phyloP scores from a whole-genome alignment of 2,888 invertebrate genomes.

The Pheosia tremula region DNA sequence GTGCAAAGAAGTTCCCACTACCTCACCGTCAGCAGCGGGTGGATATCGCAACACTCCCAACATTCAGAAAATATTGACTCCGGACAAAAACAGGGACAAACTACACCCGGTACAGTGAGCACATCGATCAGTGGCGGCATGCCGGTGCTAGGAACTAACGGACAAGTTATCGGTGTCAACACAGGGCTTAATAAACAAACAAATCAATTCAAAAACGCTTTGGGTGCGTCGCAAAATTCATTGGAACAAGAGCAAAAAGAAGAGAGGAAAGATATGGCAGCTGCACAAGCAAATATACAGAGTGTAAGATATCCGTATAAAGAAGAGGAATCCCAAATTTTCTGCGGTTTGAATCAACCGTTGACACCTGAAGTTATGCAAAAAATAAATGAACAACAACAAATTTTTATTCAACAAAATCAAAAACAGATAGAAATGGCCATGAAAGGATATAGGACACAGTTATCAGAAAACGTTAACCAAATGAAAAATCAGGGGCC shows the following conservation, averaged over 20 bases:
- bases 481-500: constrained; percentile 62
- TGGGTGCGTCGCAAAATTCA: constrained; percentile 45
- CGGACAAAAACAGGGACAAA: constrained; percentile 54
- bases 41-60: constrained; percentile 78
- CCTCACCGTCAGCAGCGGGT: constrained; percentile 77
- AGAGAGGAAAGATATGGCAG: constrained; percentile 59
- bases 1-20: constrained; percentile 75
- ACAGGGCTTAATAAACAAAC: constrained; percentile 66
- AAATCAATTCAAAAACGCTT: constrained; percentile 54
- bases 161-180: constrained; percentile 85
- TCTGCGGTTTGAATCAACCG: constrained; percentile 75
- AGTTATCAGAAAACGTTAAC: constrained; percentile 62
- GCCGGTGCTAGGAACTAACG: constrained; percentile 83
- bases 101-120: constrained; percentile 42
- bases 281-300: constrained; percentile 42
- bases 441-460: constrained; percentile 77
- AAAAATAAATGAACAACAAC: constrained; percentile 84
- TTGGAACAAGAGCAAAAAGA: constrained; percentile 60
- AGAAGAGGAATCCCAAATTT: constrained; percentile 76
- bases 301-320: constrained; percentile 54
- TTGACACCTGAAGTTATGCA: constrained; percentile 82
- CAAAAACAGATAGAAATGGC: constrained; percentile 82
- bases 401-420: constrained; percentile 83
- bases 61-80: constrained; percentile 63
- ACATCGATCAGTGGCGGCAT: constrained; percentile 60